phyloP scores from a whole-genome alignment of 2,888 invertebrate genomes.

The Rhingia rostrata region DNA sequence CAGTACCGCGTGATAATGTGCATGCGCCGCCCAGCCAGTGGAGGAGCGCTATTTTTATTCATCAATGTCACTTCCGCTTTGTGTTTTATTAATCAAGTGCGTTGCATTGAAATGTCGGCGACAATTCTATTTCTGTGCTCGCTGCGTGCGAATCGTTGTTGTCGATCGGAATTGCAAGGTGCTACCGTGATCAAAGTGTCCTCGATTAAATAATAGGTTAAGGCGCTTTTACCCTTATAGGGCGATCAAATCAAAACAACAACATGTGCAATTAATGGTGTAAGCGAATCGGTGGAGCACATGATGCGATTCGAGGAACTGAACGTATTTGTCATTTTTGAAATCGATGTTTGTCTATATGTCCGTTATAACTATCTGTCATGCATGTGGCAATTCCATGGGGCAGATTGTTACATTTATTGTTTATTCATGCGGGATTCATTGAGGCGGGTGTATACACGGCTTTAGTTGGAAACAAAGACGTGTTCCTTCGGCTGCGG shows the following conservation, averaged over 20 bases:
- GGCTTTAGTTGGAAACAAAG: no score
- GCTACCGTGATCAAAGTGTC: conserved; percentile 58
- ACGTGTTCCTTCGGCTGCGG: no score
- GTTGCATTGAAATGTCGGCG: conserved; percentile 68
- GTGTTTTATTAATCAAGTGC: conserved; percentile 69
- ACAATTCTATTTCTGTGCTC: conserved; percentile 62
- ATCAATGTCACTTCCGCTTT: conserved; percentile 66
- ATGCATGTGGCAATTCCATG: no score
- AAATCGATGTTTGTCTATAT: no score
- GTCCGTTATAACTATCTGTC: no score
- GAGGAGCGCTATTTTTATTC: conserved; percentile 57
- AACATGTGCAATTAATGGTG: conserved; percentile 18
- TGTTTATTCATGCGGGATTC: no score
- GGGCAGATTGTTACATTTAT: no score
- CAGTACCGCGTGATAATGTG: conserved; percentile 28
- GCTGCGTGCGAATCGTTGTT: conserved; percentile 36
- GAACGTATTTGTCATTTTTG: no score
- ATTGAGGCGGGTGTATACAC: no score
- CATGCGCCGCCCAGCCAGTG: not conserved
- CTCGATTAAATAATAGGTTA: conserved; percentile 48
- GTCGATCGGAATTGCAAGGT: conserved; percentile 55
- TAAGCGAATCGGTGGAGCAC: not conserved
- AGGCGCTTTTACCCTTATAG: conserved; percentile 46
- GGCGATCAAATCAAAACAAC: conserved; percentile 18
- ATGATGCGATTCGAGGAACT: not conserved